Percentiles rank a stretch among this genome's conserved stretches.
Conservation (phyloP, 2,888 invertebrate species). For the Diplazon laetatorius region DNA sequence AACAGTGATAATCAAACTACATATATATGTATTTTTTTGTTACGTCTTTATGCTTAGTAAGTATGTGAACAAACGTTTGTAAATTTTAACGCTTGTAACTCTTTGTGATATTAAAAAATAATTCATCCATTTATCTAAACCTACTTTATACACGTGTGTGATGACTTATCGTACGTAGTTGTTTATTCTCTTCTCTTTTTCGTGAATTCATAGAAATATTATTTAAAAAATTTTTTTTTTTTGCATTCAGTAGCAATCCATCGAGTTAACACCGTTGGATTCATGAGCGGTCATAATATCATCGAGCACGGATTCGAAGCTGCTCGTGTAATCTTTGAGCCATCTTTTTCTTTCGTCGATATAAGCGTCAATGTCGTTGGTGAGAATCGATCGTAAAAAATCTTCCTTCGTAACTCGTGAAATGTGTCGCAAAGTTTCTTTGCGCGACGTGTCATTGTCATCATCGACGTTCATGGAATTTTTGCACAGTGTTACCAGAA, state of each 20-base stretch:
- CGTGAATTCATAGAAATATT: no score
- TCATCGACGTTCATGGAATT: slow-evolving; percentile 81
- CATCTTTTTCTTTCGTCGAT: slow-evolving; percentile 86
- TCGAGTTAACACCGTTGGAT: slow-evolving; percentile 84
- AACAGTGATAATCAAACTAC: background rate
- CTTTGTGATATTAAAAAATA: slow-evolving; percentile 58
- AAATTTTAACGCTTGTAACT: slow-evolving; percentile 31
- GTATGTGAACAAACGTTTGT: background rate
- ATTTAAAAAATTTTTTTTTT: no score
- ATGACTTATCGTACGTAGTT: slow-evolving; percentile 3
- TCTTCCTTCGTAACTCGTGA: slow-evolving; percentile 83
- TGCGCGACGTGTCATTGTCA: slow-evolving; percentile 76
- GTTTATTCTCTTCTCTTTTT: no score
- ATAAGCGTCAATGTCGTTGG: slow-evolving; percentile 85
- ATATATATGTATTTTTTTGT: slow-evolving; percentile 23
- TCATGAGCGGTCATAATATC: slow-evolving; percentile 88
- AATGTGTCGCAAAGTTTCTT: slow-evolving; percentile 78
- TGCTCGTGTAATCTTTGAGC: slow-evolving; percentile 87
- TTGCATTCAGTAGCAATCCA: slow-evolving; percentile 88
- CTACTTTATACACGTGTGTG: slow-evolving; percentile 31
- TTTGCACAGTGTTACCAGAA: slow-evolving; percentile 86
- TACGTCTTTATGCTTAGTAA: slow-evolving; percentile 22
- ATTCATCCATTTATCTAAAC: slow-evolving; percentile 27
- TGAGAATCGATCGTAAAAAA: slow-evolving; percentile 85
- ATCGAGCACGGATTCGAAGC: slow-evolving; percentile 88